Conservation (phyloP, 1,140 invertebrate species). For the Pseudomyrmex flavicornis region DNA sequence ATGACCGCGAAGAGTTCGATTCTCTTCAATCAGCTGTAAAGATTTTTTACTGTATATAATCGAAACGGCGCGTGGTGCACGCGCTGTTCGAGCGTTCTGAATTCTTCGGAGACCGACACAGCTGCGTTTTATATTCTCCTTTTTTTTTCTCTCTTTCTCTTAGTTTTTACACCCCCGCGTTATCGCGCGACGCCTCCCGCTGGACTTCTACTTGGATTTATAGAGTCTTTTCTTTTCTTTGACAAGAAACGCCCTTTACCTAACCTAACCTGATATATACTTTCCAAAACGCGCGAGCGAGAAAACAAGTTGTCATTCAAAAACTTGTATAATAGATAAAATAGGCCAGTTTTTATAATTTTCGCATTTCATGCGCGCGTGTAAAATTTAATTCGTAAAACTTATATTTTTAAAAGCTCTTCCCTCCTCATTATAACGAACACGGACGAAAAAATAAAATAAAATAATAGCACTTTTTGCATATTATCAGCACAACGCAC, state of each 20-base stretch:
- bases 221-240: slow-evolving; percentile 45
- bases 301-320: not conserved
- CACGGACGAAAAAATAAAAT: too few relatives aligned
- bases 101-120: not conserved
- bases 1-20: slow-evolving; percentile 1
- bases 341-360: slow-evolving; percentile 18
- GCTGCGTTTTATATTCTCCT: slow-evolving; percentile 5
- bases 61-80: not conserved
- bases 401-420: not conserved
- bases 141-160: not conserved
- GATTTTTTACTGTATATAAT: not conserved
- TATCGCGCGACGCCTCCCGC: not conserved
- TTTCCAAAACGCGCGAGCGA: not conserved
- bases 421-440: not conserved
- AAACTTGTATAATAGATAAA: not conserved
- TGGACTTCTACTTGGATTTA: slow-evolving; percentile 13
- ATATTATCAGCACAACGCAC: not conserved
- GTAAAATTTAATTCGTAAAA: not conserved
- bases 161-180: not conserved
- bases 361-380: not conserved
- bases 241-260: not conserved
- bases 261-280: slow-evolving; percentile 2
- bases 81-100: not conserved
- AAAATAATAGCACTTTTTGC: not conserved
- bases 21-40: slow-evolving; percentile 25